Evolutionary conservation across 2,113 vertebrate genomes (phyloP), one percentile per base, ranked within the genome.

Genomic region (Oryctolagus cuniculus): DNA sequence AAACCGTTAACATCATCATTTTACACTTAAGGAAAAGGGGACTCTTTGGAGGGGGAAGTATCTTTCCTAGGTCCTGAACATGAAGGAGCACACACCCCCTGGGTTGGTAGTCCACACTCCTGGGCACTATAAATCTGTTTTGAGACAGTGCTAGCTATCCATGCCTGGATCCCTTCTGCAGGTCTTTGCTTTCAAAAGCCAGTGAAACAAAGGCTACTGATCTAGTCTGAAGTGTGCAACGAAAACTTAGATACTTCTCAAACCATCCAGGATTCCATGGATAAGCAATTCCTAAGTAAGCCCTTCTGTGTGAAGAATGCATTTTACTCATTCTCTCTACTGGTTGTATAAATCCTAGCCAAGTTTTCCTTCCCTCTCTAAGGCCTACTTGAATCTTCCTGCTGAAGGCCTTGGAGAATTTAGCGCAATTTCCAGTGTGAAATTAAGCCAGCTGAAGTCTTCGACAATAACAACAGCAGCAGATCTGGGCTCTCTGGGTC

Each of bases 341-440:
- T 29, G n/a, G 51, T 61, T 89, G 12, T 31, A 34, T 29, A 93
- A 85, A 91, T 78, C 80, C 84, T 21, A 6, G 22, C 61, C 89
- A 87, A 78, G 17, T 86, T 78, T 93, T 66, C 55, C 38, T 70
- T 67, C 31, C 49, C 24, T 72, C 11, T 78, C 77, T 63, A 36
- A 78, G 24, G 25, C 27, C 21, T 2, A 67, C 55, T 69, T 80
- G 31, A 53, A 15, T 22, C n/a, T 96, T 93, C 83, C 73, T 82
- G 36, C 66, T 31, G 44, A 95, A 96, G 89, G 73, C 89, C 82
- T 94, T 89, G 22, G 88, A 95, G 91, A 69, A 81, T 16, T 63
- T 81, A 24, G 17, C 17, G 55, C 27, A 49, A 93, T 93, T 92
- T 96, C 85, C 84, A 94, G 51, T 25, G 89, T 93, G 95, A 97